Evolutionary conservation across 1,140 invertebrate species (phyloP), one percentile per base, ranked within the genome.

Genomic region (Caenorhabditis remanei): DNA sequence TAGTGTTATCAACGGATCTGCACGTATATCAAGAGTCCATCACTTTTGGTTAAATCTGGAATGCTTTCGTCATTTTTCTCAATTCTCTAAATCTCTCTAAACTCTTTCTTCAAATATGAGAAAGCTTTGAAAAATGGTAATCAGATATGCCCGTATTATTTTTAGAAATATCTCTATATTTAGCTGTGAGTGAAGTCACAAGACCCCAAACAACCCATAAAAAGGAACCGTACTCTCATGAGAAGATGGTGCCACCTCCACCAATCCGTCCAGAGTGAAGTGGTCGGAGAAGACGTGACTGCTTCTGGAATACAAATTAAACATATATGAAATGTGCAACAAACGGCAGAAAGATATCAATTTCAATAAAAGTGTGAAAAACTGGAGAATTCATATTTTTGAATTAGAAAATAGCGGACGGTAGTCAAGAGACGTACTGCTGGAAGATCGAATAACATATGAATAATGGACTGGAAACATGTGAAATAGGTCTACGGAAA

Each of bases 401-500:
- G 19, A 21, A 21, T n/a, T 19, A 58, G 14, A 58, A 21, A 53
- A 53, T 53, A 53, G 50, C 16, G 9, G 50, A 53, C 50, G 50
- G 50, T 32, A 32, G 32, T 53, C 50, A 53, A 16, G 50, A 53
- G 50, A 53, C 50, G 16, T 11, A 16, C 11, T 53, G 24, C 6
- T 9, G 32, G 14, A 32, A 32, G 24, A 79, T 79, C 71, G 46
- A 79, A 79, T 53, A 53, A 79, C 71, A 79, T n/a, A 79, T 79
- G 71, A 79, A 79, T 79, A 79, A 79, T 79, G 71, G 46, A 79
- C 71, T 79, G 71, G 46, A 79, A 79, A 79, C 71, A 79, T 79
- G 71, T 79, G 71, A 50, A 79, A 53, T 21, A 32, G 32, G 61
- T n/a, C 14, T n/a, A n/a, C 5, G n/a, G 11, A n/a, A n/a, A 58